Base-by-base conservation (phyloP, 2,797 vertebrate species). In the Buphagus erythrorhynchus region DNA sequence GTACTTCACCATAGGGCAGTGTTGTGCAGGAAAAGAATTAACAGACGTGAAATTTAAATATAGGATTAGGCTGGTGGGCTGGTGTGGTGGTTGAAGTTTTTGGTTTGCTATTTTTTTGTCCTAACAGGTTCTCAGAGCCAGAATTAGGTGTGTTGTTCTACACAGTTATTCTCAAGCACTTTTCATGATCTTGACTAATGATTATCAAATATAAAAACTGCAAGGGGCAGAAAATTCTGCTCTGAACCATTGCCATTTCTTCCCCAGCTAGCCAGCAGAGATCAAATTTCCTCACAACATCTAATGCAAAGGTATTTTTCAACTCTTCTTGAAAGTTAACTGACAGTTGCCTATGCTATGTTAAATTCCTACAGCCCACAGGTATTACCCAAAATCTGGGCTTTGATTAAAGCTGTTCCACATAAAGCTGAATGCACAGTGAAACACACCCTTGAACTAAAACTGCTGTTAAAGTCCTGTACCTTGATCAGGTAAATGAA, bases 91-190 rank as follows among this genome's bases (percentile, higher is more conserved):
- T 14, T 49, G 22, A 24, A n/a, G 16, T 9, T 9, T 42, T 49
- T 8, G 10, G 6, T 0, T 1, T 6, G 62, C 21, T 6, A 0
- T 5, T 14, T 54, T 81, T 88, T 35, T 11, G 4, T 10, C 26
- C 31, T 55, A 46, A 51, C 0, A 11, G 35, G 5, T 31, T 69
- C 21, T 69, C 28, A 35, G 35, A 35, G 17, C 16, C 49, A 29
- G 49, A 75, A 51, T 38, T 13, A 46, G 4, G 4, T 3, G 1
- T 19, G 18, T 29, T 14, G 11, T 10, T 65, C 40, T 59, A 80
- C 22, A 18, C 2, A 26, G 25, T 31, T 38, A n/a, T 29, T 40
- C 36, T 72, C 33, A 31, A 33, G 24, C 5, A 61, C 18, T 5
- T 29, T 38, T 69, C 46, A 24, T 14, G 7, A 42, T 35, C 42